phyloP scores from a whole-genome alignment of 2,113 vertebrate genomes.

The Bos javanicus region DNA sequence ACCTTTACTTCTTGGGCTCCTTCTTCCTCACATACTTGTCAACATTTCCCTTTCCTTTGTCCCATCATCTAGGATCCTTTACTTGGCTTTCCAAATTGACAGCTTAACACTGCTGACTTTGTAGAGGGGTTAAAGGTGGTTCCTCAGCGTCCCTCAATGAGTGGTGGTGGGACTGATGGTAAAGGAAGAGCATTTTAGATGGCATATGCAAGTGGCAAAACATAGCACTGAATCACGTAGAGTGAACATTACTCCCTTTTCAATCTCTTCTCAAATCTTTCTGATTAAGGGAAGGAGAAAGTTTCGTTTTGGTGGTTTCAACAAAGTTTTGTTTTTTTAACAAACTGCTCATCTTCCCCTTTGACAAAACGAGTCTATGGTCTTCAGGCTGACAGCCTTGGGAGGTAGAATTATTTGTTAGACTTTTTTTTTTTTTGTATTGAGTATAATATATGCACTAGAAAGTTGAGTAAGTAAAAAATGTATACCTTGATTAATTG shows the following conservation, averaged over 20 bases:
- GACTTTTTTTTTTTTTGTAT: not conserved
- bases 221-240: not conserved
- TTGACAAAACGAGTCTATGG: not conserved
- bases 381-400: not conserved
- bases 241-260: not conserved
- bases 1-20: not conserved
- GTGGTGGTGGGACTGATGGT: not conserved
- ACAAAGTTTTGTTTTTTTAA: not conserved
- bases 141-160: not conserved
- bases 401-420: slow-evolving; percentile 22
- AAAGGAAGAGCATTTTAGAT: not conserved
- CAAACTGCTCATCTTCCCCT: not conserved
- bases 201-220: not conserved
- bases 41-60: not conserved
- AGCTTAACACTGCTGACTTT: no score
- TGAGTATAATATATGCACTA: not conserved
- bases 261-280: not conserved
- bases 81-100: not conserved
- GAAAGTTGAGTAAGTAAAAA: not conserved
- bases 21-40: not conserved
- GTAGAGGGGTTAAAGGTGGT: not conserved
- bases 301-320: not conserved
- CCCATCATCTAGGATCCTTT: not conserved
- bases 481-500: slow-evolving; percentile 5
- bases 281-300: not conserved